phyloP scores from a whole-genome alignment of 2,113 vertebrate species.

The Colossoma macropomum region DNA sequence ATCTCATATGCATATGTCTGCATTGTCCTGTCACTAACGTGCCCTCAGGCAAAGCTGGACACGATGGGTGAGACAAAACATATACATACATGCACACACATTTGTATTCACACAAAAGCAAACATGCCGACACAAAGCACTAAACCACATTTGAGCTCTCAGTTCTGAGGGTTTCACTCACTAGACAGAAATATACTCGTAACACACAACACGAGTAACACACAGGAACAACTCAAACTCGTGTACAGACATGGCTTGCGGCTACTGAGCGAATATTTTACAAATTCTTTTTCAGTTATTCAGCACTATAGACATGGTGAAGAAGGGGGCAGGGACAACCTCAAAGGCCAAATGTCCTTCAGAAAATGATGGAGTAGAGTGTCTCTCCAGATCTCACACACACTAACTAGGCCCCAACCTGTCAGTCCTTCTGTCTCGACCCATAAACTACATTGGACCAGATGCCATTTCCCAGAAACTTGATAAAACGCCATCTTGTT shows the following conservation, averaged over 20 bases:
- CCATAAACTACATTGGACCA: slow-evolving; percentile 7
- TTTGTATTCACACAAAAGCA: not conserved
- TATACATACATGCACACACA: not conserved
- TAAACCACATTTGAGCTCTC: too few relatives aligned
- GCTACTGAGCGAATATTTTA: not conserved
- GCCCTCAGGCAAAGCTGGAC: too few relatives aligned
- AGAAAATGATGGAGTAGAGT: not conserved
- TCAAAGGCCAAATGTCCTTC: not conserved
- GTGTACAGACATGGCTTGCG: not conserved
- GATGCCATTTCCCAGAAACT: not conserved
- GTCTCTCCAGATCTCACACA: slow-evolving; percentile 2
- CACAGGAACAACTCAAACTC: too few relatives aligned
- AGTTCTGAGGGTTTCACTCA: too few relatives aligned
- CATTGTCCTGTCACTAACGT: too few relatives aligned
- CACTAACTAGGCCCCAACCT: not conserved
- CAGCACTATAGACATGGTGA: not conserved
- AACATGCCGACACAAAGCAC: not conserved
- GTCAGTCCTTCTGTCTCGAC: not conserved
- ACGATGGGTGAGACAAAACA: too few relatives aligned
- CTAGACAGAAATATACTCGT: too few relatives aligned
- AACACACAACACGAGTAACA: too few relatives aligned
- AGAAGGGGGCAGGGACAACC: not conserved
- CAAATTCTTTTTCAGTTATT: not conserved
- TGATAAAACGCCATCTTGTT: not conserved
- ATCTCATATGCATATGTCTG: too few relatives aligned